A percentile compares a stretch with the other conserved stretches of the same genome.
These are phyloP conservation scores for Micromesistius poutassou DNA, from an alignment of 2,797 vertebrate species.

Conservation along the genomic window DNA sequence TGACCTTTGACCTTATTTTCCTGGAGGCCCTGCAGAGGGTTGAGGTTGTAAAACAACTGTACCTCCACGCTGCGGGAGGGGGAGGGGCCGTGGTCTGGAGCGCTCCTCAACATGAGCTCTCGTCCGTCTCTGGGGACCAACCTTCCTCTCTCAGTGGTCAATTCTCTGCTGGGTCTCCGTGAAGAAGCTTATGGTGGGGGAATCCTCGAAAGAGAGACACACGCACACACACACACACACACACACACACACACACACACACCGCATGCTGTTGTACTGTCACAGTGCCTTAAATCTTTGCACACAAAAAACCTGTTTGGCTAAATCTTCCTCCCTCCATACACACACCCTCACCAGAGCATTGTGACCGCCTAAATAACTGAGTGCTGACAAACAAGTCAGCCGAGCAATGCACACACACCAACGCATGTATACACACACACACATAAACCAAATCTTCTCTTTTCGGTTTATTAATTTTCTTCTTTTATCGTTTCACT, in stretches of 20 bases:
- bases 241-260: neutral
- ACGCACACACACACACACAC: no score
- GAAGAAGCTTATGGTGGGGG: slow-evolving; percentile 29
- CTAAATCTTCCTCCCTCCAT: slow-evolving; percentile 24
- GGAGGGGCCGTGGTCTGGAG: neutral
- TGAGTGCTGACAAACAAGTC: slow-evolving; percentile 64
- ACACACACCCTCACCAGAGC: slow-evolving; percentile 19
- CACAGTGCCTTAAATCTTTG: neutral
- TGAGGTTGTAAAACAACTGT: neutral
- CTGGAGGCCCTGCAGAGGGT: slow-evolving; percentile 9
- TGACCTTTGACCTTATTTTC: slow-evolving; percentile 14
- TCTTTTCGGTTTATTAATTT: neutral
- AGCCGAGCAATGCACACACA: slow-evolving; percentile 44
- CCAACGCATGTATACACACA: slow-evolving; percentile 2
- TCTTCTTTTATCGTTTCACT: neutral
- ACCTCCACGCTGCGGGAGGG: no score
- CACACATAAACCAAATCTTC: slow-evolving; percentile 3
- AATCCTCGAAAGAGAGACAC: slow-evolving; percentile 20
- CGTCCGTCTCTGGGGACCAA: neutral
- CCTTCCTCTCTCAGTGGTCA: slow-evolving; percentile 3
- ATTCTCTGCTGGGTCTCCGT: slow-evolving; percentile 38
- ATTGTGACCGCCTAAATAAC: slow-evolving; percentile 39
- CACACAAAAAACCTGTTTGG: slow-evolving; percentile 54
- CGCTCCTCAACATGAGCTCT: slow-evolving; percentile 14
- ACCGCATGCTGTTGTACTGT: neutral